Evolutionary conservation across 2,888 invertebrate genomes (phyloP), one percentile per base, ranked within the genome.

Genomic region (Ellobium chinense): DNA sequence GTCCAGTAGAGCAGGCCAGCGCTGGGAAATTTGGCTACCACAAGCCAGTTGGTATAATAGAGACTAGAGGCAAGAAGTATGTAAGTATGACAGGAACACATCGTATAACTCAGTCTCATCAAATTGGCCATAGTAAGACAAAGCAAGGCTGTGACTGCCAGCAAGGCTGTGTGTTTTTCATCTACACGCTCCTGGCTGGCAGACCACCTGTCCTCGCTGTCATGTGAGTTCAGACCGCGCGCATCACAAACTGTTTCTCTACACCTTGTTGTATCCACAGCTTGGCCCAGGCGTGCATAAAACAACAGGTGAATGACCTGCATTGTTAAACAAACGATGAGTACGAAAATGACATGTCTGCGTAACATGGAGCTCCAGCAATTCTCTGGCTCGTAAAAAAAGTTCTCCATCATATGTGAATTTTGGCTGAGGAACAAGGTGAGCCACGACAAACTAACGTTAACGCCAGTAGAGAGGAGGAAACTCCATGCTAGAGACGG

Each of bases 11-110:
- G 39, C 73, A 74, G 9, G 1, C 73, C 60, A 14, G 18, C 5
- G n/a, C 54, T 27, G 1, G 78, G 78, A 39, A 78, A 63, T 46
- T 78, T 78, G 31, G 37, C 18, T 0, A 65, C 68, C 4, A 77
- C 12, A 36, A 77, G 36, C 77, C 77, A 77, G 39, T 37, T 68
- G 4, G 58, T 77, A 21, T 63, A 68, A 58, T 36, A 58, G 3
- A 77, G 29, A 58, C 77, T 46, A 21, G 56, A 46, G 5, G 68
- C 58, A 5, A 77, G 27, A 0, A 39, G 34, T 27, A 77, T 9
- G 24, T 65, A 77, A 27, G 9, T 24, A 29, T 77, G 77, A 21
- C 77, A 77, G n/a, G 77, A 77, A 31, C 77, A 77, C 14, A 58
- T 14, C 24, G 68, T 58, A 27, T 54, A 68, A 39, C 68, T 37